These are phyloP conservation scores for Drosophila mimica DNA, from an alignment of 2,888 invertebrate genomes.

Conservation along the genomic window DNA sequence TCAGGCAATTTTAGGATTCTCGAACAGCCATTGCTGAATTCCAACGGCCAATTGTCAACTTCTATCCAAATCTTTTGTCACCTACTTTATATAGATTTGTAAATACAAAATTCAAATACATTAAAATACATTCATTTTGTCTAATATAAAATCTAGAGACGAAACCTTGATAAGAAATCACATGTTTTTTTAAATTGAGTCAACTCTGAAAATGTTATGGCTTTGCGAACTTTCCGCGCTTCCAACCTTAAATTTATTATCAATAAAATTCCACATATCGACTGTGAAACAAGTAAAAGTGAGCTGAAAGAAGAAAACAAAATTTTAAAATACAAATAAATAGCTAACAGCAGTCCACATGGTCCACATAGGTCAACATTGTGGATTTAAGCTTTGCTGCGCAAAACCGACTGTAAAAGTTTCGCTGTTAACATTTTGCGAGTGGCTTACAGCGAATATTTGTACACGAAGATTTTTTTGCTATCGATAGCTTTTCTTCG, in stretches of 20 bases:
- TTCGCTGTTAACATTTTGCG: neutral
- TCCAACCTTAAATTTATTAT: neutral
- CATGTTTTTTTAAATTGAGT: neutral
- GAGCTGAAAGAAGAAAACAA: neutral
- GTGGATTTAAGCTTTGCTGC: neutral
- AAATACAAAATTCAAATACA: neutral
- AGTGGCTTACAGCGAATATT: neutral
- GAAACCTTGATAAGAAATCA: neutral
- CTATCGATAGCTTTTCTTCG: neutral
- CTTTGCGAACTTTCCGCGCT: neutral
- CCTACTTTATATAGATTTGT: neutral
- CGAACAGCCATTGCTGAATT: neutral
- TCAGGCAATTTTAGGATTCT: neutral
- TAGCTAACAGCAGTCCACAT: neutral
- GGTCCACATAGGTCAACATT: neutral
- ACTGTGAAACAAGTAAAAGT: neutral
- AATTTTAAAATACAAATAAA: neutral
- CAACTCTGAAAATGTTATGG: neutral
- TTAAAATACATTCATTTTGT: neutral
- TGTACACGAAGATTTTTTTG: neutral
- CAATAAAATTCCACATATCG: neutral
- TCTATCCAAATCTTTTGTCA: neutral
- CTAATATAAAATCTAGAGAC: neutral
- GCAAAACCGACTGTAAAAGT: neutral
- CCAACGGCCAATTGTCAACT: neutral